Base-by-base conservation (phyloP, 92 coral and sea anemone genomes). In the Montipora capitata region DNA sequence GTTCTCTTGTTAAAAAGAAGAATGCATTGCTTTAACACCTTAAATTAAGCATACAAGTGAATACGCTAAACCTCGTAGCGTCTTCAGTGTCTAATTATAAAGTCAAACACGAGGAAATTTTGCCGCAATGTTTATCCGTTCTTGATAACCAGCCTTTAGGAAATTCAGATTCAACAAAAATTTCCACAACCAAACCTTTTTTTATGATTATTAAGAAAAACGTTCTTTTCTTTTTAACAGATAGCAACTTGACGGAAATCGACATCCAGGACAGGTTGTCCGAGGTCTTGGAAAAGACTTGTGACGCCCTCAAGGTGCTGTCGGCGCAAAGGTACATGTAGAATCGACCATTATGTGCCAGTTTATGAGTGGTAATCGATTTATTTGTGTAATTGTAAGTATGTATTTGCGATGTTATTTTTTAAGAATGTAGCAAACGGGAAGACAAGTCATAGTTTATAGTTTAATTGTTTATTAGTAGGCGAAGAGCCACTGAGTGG, bases 11-110 rank as follows among this genome's bases (percentile, higher is more conserved):
- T 72, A 14, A 72, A 39, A 72, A 40, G 27, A 20, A 20, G 77
- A 72, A 72, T 72, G 77, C 77, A 72, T 72, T 72, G 77, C 77
- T 72, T 72, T n/a, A 72, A 72, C 57, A 72, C 77, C 77, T 72
- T 16, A 72, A 72, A 14, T 72, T 39, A 72, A 72, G 77, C 15
- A 72, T 43, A 72, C 77, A 72, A 72, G 77, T 39, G 10, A 72
- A 72, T 7, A 72, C 77, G 2, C 35, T 20, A 7, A 45, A 72
- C 77, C 52, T 72, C 77, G 58, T 72, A 72, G 39, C 58, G 39
- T 72, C 77, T 72, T 7, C 72, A 14, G 41, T 72, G 57, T 72
- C 77, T 20, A 72, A 41, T 72, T 72, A 72, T 72, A 72, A 72
- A 72, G 77, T 43, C 77, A 72, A 52, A 72, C 77, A 2, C 72